phyloP scores from a whole-genome alignment of 2,113 vertebrate genomes.

The Sinocyclocheilus rhinocerous region DNA sequence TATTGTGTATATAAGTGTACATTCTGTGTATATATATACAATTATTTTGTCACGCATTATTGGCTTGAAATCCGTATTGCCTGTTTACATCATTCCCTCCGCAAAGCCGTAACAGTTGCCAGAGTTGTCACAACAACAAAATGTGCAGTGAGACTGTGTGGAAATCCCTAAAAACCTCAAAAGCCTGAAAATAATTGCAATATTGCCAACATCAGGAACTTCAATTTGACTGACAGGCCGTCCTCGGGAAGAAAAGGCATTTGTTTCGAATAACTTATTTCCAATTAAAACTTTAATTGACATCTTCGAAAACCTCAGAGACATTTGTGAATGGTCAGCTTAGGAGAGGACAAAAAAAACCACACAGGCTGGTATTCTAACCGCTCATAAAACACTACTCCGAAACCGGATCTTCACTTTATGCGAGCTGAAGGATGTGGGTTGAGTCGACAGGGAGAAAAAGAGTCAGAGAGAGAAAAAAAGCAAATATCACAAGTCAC shows the following conservation, averaged over 20 bases:
- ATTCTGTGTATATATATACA: background rate
- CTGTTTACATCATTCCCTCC: conserved; percentile 21
- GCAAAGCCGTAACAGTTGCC: background rate
- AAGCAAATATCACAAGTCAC: conserved; percentile 52
- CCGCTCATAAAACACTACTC: conserved; percentile 73
- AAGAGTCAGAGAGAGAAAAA: conserved; percentile 57
- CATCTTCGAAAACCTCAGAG: conserved; percentile 70
- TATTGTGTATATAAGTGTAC: background rate
- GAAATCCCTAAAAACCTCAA: conserved; percentile 18
- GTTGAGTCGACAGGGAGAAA: conserved; percentile 67
- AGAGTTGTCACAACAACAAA: conserved; percentile 23
- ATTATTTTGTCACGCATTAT: background rate
- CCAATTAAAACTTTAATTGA: conserved; percentile 75
- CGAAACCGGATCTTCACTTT: conserved; percentile 75
- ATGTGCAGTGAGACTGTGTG: conserved; percentile 13
- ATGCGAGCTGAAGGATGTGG: conserved; percentile 73
- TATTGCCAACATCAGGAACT: conserved; percentile 12
- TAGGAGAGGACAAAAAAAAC: conserved; percentile 56
- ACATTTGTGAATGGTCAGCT: conserved; percentile 62
- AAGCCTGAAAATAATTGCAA: conserved; percentile 12
- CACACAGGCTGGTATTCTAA: conserved; percentile 72
- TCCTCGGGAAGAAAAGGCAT: conserved; percentile 54
- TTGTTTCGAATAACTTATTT: conserved; percentile 68
- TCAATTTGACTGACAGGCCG: conserved; percentile 52
- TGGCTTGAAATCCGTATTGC: background rate